These are phyloP conservation scores for Formicarius rufipectus DNA, from an alignment of 2,113 vertebrate species.

Conservation along the genomic window DNA sequence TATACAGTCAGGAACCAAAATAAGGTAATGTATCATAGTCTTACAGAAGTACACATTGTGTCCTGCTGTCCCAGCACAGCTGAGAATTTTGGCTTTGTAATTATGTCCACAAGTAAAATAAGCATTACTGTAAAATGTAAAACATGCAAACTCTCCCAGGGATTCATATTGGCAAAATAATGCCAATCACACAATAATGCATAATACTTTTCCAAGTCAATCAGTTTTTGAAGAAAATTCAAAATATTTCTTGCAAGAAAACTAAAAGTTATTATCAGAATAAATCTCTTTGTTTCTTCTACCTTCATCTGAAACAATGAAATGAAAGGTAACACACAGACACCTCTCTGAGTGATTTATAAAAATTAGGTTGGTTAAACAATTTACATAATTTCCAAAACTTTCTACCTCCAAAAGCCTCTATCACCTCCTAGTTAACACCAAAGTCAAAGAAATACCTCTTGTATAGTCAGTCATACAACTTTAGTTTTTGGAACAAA, in stretches of 20 bases:
- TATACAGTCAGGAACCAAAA: not conserved
- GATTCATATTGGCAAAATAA: not conserved
- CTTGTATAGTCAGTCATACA: not conserved
- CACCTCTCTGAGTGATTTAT: not conserved
- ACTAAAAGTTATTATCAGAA: not conserved
- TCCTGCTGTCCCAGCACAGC: not conserved
- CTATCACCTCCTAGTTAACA: not conserved
- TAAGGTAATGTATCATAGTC: not conserved
- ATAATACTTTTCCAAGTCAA: not conserved
- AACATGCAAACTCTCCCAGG: not conserved
- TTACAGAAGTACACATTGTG: not conserved
- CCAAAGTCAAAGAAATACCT: not conserved
- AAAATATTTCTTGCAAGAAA: not conserved
- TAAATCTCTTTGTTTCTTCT: not conserved
- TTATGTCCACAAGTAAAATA: not conserved
- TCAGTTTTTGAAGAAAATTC: not conserved
- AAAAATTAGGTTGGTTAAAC: not conserved
- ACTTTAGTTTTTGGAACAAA: not conserved
- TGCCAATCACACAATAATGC: not conserved
- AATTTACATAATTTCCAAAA: not conserved
- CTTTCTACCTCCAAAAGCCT: not conserved
- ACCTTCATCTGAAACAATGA: not conserved
- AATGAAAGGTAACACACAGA: not conserved
- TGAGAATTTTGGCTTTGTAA: not conserved
- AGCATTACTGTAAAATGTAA: not conserved